Evolutionary conservation across 2,888 invertebrate species (phyloP).

Genomic region (Entomobrya proxima): DNA sequence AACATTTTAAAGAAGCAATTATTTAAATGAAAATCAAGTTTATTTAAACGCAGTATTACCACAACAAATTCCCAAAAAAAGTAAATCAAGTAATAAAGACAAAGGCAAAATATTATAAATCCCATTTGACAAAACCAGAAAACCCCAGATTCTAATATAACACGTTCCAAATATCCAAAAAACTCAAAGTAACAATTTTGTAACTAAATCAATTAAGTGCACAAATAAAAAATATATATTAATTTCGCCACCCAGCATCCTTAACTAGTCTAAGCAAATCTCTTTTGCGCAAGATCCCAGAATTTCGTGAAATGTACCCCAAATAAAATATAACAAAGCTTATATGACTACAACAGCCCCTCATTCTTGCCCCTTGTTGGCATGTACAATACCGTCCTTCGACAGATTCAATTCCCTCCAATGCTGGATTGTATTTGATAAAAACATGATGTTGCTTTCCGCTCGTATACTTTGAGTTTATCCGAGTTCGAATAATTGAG

Average conservation of each 20-base stretch:
- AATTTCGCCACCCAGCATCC: neutral
- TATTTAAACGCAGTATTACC: no score
- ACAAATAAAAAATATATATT: no score
- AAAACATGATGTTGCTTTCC: neutral
- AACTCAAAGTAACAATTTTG: no score
- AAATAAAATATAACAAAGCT: neutral
- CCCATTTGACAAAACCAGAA: no score
- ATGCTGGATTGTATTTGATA: neutral
- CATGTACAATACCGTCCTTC: neutral
- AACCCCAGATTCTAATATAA: no score
- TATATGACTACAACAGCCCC: neutral
- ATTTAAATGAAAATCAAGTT: no score
- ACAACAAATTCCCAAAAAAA: no score
- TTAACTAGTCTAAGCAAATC: neutral
- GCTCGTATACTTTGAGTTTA: neutral
- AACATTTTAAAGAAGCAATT: no score
- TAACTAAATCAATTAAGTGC: no score
- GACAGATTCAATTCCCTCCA: neutral
- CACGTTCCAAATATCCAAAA: no score
- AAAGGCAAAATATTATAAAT: no score
- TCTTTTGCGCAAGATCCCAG: neutral
- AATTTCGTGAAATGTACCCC: neutral
- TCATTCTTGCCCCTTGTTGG: neutral
- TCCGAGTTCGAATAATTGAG: neutral
- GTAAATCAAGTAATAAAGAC: no score